phyloP scores from a whole-genome alignment of 2,113 vertebrate species.

The Antennarius striatus region DNA sequence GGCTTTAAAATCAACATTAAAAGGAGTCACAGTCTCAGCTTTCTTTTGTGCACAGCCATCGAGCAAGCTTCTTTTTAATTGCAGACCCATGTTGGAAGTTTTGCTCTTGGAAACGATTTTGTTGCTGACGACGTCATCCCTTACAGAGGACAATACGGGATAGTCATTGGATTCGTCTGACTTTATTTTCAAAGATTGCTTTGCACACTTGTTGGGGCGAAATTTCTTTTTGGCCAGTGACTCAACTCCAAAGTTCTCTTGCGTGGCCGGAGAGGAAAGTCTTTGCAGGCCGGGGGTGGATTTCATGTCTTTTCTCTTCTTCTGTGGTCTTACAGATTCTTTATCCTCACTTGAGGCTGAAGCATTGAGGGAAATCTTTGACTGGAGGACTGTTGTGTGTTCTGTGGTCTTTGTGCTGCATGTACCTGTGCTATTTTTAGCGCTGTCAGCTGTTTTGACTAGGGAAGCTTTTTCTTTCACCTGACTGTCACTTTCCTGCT shows the following conservation, averaged over 20 bases:
- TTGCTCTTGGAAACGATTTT: slow-evolving; percentile 81
- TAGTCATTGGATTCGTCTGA: slow-evolving; percentile 77
- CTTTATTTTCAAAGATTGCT: slow-evolving; percentile 67
- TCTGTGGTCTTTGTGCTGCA: slow-evolving; percentile 70
- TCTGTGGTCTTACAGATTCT: slow-evolving; percentile 70
- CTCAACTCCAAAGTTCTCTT: slow-evolving; percentile 83
- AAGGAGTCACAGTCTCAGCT: slow-evolving; percentile 71
- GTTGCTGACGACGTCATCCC: slow-evolving; percentile 83
- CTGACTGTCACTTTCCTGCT: slow-evolving; percentile 56
- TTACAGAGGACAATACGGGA: slow-evolving; percentile 80
- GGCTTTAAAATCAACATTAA: slow-evolving; percentile 81
- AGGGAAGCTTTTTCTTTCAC: slow-evolving; percentile 64
- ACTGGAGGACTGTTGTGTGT: slow-evolving; percentile 31
- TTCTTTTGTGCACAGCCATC: slow-evolving; percentile 83
- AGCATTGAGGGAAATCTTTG: slow-evolving; percentile 55
- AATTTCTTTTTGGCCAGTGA: slow-evolving; percentile 84
- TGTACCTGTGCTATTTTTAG: slow-evolving; percentile 50
- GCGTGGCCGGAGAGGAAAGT: slow-evolving; percentile 75
- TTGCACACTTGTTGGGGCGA: slow-evolving; percentile 74
- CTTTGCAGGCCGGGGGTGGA: slow-evolving; percentile 69
- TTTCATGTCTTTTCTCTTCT: slow-evolving; percentile 85
- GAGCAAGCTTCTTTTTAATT: slow-evolving; percentile 76
- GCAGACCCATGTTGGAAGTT: slow-evolving; percentile 68
- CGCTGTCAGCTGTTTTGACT: slow-evolving; percentile 59
- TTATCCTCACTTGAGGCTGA: slow-evolving; percentile 70